Evolutionary conservation across 1,140 invertebrate species (phyloP).

Genomic region (Chlorops oryzae): DNA sequence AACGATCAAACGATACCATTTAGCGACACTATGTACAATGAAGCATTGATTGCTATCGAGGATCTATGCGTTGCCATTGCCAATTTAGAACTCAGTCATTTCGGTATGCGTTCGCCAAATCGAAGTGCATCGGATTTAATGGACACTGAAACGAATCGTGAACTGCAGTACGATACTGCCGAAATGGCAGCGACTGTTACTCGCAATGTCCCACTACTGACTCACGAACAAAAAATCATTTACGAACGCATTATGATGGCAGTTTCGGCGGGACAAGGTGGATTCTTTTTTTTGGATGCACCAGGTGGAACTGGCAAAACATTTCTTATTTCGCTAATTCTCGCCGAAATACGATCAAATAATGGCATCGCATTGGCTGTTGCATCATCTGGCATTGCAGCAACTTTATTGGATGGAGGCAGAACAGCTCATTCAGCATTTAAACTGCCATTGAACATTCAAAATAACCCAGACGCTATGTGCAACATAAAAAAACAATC

Average conservation of each 20-base stretch:
- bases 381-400: too few relatives aligned
- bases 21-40: slow-evolving; percentile 23
- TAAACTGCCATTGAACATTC: slow-evolving; percentile 4
- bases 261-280: slow-evolving; percentile 11
- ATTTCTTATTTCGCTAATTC: too few relatives aligned
- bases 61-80: slow-evolving; percentile 29
- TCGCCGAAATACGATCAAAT: slow-evolving; percentile 13
- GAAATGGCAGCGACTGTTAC: slow-evolving; percentile 10
- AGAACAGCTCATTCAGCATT: slow-evolving; percentile 6
- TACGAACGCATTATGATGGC: slow-evolving; percentile 18
- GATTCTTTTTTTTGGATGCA: slow-evolving; percentile 4
- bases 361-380: slow-evolving; percentile 12
- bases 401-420: slow-evolving; percentile 8
- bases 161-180: slow-evolving; percentile 22
- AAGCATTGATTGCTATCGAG: slow-evolving; percentile 39
- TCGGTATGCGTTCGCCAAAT: slow-evolving; percentile 36
- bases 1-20: slow-evolving; percentile 12
- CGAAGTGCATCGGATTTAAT: slow-evolving; percentile 26
- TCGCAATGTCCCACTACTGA: slow-evolving; percentile 11
- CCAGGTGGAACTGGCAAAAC: slow-evolving; percentile 4
- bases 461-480: slow-evolving; percentile 10
- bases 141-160: slow-evolving; percentile 22
- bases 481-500: slow-evolving; percentile 14
- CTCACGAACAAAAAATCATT: slow-evolving; percentile 17
- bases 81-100: slow-evolving; percentile 23